These are phyloP conservation scores for Seriola dumerili DNA, from an alignment of 2,113 vertebrate genomes.

Conservation along the genomic window DNA sequence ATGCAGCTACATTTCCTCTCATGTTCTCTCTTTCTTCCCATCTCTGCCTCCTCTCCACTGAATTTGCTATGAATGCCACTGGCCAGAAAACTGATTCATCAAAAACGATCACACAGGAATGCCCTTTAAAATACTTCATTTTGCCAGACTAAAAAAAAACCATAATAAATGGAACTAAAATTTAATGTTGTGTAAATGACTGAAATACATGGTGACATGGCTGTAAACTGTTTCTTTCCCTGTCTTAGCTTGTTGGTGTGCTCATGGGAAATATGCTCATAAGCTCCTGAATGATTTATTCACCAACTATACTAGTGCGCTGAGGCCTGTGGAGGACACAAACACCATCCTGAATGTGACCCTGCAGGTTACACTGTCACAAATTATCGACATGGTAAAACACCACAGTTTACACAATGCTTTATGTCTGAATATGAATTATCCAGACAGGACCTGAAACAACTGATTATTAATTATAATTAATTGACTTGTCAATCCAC, in stretches of 20 bases:
- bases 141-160: too few species aligned
- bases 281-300: constrained; percentile 91
- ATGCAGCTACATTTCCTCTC: constrained; percentile 42
- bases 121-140: too few species aligned
- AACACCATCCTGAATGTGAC: constrained; percentile 90
- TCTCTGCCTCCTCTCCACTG: not conserved
- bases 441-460: not conserved
- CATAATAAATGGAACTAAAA: not conserved
- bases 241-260: constrained; percentile 83
- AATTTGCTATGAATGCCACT: not conserved
- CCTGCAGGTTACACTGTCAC: constrained; percentile 91
- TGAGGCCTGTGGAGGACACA: constrained; percentile 92
- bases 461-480: not conserved
- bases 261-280: constrained; percentile 87
- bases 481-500: not conserved
- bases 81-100: not conserved
- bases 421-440: not conserved
- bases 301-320: constrained; percentile 89
- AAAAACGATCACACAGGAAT: not conserved
- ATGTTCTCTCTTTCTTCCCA: not conserved
- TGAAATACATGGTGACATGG: not conserved
- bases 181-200: not conserved
- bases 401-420: not conserved
- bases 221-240: constrained; percentile 20
- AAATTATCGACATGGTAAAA: constrained; percentile 95